phyloP scores from a whole-genome alignment of 1,140 invertebrate genomes.

The Drosophila bocki region DNA sequence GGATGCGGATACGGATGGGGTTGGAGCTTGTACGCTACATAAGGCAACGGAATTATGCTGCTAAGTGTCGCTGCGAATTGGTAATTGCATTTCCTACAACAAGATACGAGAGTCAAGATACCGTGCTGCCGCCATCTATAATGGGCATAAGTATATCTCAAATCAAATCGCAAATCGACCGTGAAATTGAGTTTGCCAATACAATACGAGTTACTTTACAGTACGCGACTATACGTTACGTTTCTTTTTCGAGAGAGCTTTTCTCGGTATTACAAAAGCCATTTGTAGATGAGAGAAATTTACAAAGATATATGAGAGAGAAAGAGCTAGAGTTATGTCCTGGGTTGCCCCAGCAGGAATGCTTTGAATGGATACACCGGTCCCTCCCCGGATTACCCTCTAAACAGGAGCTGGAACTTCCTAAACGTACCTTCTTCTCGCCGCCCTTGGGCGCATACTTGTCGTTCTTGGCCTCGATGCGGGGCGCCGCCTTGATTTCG shows the following conservation, averaged over 20 bases:
- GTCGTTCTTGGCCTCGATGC: conserved; percentile 96
- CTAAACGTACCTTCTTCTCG: conserved; percentile 92
- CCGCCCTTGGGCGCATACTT: conserved; percentile 94
- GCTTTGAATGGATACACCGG: conserved; percentile 22
- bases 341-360: conserved; percentile 2
- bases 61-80: conserved; percentile 61
- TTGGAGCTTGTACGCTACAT: conserved; percentile 41
- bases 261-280: conserved; percentile 52
- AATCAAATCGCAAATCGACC: conserved; percentile 74
- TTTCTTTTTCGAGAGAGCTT: conserved; percentile 34
- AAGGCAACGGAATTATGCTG: conserved; percentile 63
- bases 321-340: conserved; percentile 14
- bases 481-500: conserved; percentile 93
- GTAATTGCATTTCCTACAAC: conserved; percentile 76
- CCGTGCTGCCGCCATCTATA: conserved; percentile 56
- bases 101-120: conserved; percentile 57
- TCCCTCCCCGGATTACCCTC: conserved; percentile 1
- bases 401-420: not conserved
- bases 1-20: conserved; percentile 17
- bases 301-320: conserved; percentile 43
- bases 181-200: conserved; percentile 75
- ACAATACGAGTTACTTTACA: conserved; percentile 49
- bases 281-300: conserved; percentile 57
- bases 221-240: conserved; percentile 54
- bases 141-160: conserved; percentile 38